A percentile compares a stretch with the other conserved stretches of the same genome.
Evolutionary conservation across 2,113 vertebrate genomes (phyloP).

Genomic region (Fulica atra): DNA sequence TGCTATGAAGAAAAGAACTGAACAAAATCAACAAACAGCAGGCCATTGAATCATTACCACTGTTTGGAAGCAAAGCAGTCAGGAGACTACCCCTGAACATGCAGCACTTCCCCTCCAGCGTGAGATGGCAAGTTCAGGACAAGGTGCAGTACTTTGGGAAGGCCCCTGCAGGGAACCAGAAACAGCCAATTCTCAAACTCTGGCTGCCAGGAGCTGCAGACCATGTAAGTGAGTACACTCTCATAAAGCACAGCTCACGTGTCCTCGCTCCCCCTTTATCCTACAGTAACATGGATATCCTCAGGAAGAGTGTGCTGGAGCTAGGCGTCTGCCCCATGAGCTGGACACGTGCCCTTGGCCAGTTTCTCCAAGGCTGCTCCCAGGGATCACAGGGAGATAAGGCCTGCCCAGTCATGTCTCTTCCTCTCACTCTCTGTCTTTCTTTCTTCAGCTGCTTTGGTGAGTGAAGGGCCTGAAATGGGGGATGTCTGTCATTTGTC

Average conservation of each 20-base stretch:
- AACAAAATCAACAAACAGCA: neutral
- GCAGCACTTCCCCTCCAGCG: neutral
- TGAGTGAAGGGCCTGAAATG: neutral
- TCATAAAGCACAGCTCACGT: neutral
- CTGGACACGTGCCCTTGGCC: neutral
- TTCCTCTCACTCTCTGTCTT: neutral
- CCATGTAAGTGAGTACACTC: neutral
- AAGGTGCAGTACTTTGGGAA: neutral
- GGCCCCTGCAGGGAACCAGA: neutral
- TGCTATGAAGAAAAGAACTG: neutral
- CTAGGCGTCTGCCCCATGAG: neutral
- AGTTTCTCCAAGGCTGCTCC: neutral
- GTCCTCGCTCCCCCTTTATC: neutral
- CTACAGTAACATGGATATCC: neutral
- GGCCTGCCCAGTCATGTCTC: neutral
- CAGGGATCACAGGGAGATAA: neutral
- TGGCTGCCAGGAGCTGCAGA: neutral
- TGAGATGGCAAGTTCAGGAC: neutral
- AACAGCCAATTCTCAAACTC: neutral
- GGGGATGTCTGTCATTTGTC: neutral
- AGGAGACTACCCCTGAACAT: neutral
- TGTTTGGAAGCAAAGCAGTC: neutral
- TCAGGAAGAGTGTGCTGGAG: neutral
- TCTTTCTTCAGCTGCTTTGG: neutral
- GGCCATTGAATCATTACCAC: neutral